Conservation (phyloP, 2,797 vertebrate species). For the Pipistrellus pygmaeus region DNA sequence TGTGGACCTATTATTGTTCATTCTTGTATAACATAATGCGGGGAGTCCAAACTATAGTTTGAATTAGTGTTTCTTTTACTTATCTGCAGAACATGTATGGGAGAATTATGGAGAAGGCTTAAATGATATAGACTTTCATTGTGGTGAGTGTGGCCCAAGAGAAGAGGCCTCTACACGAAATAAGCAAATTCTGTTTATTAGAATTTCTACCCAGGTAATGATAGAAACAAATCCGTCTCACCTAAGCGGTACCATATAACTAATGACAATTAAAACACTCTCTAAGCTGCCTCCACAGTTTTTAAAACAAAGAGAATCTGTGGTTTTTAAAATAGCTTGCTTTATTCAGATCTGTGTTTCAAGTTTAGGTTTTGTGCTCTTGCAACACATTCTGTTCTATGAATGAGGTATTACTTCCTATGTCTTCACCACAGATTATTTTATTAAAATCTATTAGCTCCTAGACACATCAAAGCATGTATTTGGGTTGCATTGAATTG, state of each 20-base stretch:
- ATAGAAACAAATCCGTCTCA: constrained; percentile 17
- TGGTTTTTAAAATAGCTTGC: constrained; percentile 35
- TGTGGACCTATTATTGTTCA: not conserved
- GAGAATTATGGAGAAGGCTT: not conserved
- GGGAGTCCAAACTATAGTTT: not conserved
- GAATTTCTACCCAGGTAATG: not conserved
- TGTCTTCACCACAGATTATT: not conserved
- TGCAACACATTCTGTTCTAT: not conserved
- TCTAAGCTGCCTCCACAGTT: not conserved
- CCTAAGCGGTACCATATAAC: not conserved
- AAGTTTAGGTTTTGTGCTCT: constrained; percentile 18
- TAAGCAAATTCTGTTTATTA: constrained; percentile 17
- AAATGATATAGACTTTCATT: constrained; percentile 49
- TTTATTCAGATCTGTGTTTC: constrained; percentile 49
- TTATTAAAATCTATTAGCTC: constrained; percentile 49
- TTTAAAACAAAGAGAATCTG: constrained; percentile 30
- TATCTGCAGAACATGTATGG: not conserved
- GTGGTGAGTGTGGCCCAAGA: not conserved
- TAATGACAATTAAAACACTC: not conserved
- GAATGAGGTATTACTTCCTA: not conserved
- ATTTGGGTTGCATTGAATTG: constrained; percentile 28
- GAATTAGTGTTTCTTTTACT: not conserved
- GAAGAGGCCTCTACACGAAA: not conserved
- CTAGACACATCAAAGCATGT: not conserved
- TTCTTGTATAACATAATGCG: not conserved